A percentile compares a stretch with the other conserved stretches of the same genome.
Conservation (phyloP, 1,140 invertebrate genomes). For the Drosophila kohkoa region DNA sequence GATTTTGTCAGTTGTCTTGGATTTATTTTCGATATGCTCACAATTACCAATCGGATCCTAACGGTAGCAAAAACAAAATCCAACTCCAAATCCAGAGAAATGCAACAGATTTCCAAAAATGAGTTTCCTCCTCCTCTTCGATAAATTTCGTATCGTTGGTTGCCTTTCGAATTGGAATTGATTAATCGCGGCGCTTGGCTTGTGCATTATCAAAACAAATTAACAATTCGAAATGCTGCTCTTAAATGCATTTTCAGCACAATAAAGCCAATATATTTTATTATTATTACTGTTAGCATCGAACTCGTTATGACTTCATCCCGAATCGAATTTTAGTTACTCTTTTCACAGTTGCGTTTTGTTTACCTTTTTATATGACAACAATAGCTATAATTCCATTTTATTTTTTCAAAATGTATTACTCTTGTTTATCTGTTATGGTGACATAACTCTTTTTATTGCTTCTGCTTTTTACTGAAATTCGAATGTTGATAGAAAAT, state of each 20-base stretch:
- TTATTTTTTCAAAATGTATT: too few relatives aligned
- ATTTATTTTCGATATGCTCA: slow-evolving; percentile 36
- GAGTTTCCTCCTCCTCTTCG: neutral
- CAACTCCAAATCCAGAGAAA: slow-evolving; percentile 11
- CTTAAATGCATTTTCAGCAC: slow-evolving; percentile 51
- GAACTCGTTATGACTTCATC: neutral
- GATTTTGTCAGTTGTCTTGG: slow-evolving; percentile 23
- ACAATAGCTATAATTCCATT: neutral
- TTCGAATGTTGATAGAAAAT: too few relatives aligned
- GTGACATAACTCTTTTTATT: too few relatives aligned
- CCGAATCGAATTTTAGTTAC: slow-evolving; percentile 2
- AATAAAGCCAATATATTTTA: slow-evolving; percentile 57
- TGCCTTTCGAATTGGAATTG: slow-evolving; percentile 58
- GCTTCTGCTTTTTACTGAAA: too few relatives aligned
- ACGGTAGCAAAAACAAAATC: slow-evolving; percentile 37
- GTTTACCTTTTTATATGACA: neutral
- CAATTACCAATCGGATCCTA: slow-evolving; percentile 39
- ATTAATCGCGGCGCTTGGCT: slow-evolving; percentile 49
- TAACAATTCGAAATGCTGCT: slow-evolving; percentile 67
- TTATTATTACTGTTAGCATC: slow-evolving; percentile 36
- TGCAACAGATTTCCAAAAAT: slow-evolving; percentile 31
- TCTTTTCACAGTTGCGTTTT: slow-evolving; percentile 1
- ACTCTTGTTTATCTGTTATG: too few relatives aligned
- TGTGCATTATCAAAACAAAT: slow-evolving; percentile 46
- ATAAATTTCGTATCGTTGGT: neutral